Base-by-base conservation (phyloP, 1,140 invertebrate species). In the Limonius californicus region DNA sequence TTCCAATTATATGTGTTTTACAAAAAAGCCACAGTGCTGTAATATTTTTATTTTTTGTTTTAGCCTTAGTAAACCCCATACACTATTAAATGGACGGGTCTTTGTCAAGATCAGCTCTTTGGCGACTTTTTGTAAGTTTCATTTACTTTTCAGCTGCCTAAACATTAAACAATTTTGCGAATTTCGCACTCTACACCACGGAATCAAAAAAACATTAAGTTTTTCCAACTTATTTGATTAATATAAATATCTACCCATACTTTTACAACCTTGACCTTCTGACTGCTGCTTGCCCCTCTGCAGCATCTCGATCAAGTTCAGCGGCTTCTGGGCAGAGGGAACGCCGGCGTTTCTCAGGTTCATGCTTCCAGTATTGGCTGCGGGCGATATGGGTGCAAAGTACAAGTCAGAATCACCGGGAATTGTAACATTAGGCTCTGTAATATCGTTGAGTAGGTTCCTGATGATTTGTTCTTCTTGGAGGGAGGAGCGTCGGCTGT, bases 331-430 rank as follows among this genome's bases (percentile, higher is more conserved):
- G 18, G 57, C 9, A 47, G 47, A 53, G 43, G 62, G 7, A 9
- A 14, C 3, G n/a, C 65, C 9, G 42, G 55, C 15, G 50, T 12
- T 15, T 18, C 53, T 3, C 60, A 61, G 19, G 63, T 14, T 56
- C 14, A 14, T 30, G 12, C 32, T 35, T 0, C 57, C 59, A 8
- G 70, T 78, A 11, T 76, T 79, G 2, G 76, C 78, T 15, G 83
- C 84, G n/a, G 84, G 84, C 8, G 84, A 85, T 47, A 86, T 86
- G 0, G 84, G 85, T 9, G 83, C 81, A 65, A 86, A 86, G 54
- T 83, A 85, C n/a, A 80, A 73, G 42, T 84, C 82, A 0, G 81
- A 81, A 57, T 83, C 81, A 1, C 76, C 77, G 7, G 83, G 81
- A 65, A 83, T 83, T 54, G 78, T 75, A 14, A 82, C 79, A 43